phyloP scores from a whole-genome alignment of 2,113 vertebrate genomes.

The Zosterops japonicus region DNA sequence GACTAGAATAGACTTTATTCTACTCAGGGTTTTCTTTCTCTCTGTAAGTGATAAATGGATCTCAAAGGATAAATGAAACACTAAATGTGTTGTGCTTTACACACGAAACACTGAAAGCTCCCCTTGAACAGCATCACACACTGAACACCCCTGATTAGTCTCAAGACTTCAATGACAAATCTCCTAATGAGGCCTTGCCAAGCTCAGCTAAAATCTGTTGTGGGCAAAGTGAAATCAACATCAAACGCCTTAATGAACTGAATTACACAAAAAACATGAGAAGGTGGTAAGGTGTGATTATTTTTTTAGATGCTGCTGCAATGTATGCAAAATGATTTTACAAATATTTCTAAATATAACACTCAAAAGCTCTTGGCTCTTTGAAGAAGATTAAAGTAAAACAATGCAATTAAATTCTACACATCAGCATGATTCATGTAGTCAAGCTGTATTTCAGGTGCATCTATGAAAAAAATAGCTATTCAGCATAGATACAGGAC shows the following conservation, averaged over 20 bases:
- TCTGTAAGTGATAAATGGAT: background rate
- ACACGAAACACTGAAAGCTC: background rate
- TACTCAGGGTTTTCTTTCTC: background rate
- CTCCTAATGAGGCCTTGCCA: background rate
- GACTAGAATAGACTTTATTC: background rate
- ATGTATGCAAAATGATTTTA: conserved; percentile 24
- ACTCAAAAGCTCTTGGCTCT: conserved; percentile 14
- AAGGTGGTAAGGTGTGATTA: background rate
- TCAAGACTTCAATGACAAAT: background rate
- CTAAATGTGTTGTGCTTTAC: background rate
- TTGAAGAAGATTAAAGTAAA: conserved; percentile 54
- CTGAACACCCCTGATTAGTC: background rate
- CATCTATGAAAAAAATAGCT: background rate
- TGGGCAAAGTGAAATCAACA: background rate
- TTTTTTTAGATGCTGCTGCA: background rate
- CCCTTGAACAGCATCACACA: background rate
- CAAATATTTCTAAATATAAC: conserved; percentile 21
- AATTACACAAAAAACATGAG: background rate
- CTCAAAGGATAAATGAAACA: conserved; percentile 6
- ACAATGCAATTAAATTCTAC: background rate
- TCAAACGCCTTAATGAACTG: background rate
- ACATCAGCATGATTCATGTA: background rate
- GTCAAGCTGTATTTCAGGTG: background rate
- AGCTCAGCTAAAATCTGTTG: conserved; percentile 4
- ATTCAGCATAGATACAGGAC: background rate